A percentile compares a stretch with the other conserved stretches of the same genome.
Evolutionary conservation across 2,113 vertebrate species (phyloP).

Genomic region (Picathartes gymnocephalus): DNA sequence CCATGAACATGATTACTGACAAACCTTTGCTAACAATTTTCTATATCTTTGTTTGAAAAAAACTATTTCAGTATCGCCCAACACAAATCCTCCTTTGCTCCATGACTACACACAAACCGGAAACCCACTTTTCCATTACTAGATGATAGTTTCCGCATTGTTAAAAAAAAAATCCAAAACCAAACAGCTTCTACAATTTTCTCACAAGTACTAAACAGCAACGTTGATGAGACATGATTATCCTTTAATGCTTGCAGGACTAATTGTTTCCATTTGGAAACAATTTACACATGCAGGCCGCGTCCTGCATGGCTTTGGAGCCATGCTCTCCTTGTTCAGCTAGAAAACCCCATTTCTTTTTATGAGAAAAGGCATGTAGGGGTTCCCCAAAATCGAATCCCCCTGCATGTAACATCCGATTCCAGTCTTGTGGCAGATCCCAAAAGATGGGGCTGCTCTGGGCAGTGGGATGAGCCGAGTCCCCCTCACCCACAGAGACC

Average conservation of each 20-base stretch:
- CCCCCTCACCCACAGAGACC: accelerated
- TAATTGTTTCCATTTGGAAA: not conserved
- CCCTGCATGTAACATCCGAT: not conserved
- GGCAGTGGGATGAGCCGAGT: not conserved
- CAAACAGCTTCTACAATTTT: not conserved
- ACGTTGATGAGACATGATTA: not conserved
- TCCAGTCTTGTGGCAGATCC: not conserved
- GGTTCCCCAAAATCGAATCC: not conserved
- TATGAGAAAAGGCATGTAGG: not conserved
- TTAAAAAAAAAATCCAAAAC: not conserved
- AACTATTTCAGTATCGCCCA: not conserved
- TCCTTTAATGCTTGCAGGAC: not conserved
- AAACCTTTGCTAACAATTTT: not conserved
- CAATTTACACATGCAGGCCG: not conserved
- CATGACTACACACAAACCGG: not conserved
- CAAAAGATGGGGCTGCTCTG: not conserved
- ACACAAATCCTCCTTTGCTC: not conserved
- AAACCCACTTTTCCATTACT: not conserved
- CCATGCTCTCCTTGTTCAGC: not conserved
- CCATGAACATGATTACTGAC: not conserved
- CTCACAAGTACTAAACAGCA: not conserved
- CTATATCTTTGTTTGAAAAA: not conserved
- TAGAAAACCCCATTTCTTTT: not conserved
- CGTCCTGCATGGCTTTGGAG: not conserved
- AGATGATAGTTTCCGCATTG: not conserved